These are phyloP conservation scores for Epizoanthus rinbou DNA, from an alignment of 92 coral and sea anemone species.

Conservation along the genomic window DNA sequence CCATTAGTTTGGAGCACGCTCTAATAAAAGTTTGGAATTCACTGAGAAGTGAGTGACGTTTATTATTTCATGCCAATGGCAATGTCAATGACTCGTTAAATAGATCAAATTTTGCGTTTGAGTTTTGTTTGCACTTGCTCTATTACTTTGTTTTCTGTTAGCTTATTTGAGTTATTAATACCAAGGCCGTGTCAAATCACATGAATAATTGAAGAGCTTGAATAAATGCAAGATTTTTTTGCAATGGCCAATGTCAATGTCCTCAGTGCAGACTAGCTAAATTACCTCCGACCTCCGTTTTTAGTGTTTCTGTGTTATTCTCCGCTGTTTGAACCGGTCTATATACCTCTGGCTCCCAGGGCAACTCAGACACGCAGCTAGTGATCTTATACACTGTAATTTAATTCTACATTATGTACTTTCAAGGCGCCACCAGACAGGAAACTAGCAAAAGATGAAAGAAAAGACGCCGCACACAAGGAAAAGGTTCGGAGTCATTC, in stretches of 20 bases:
- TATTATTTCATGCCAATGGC: no score
- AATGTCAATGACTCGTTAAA: neutral
- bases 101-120: neutral
- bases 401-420: neutral
- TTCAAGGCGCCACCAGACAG: neutral
- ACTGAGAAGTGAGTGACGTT: no score
- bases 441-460: neutral
- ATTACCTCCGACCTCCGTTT: no score
- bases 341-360: no score
- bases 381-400: neutral
- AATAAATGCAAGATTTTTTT: no score
- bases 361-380: no score
- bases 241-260: no score
- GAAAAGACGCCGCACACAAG: slow-evolving; percentile 21
- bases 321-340: no score
- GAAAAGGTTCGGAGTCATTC: slow-evolving; percentile 11
- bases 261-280: no score
- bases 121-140: neutral
- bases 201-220: no score
- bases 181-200: neutral
- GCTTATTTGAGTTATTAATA: neutral
- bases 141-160: neutral
- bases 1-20: neutral
- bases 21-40: no score
- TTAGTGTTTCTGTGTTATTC: no score